Conservation (phyloP, 2,797 vertebrate species). For the Rousettus madagascariensis region DNA sequence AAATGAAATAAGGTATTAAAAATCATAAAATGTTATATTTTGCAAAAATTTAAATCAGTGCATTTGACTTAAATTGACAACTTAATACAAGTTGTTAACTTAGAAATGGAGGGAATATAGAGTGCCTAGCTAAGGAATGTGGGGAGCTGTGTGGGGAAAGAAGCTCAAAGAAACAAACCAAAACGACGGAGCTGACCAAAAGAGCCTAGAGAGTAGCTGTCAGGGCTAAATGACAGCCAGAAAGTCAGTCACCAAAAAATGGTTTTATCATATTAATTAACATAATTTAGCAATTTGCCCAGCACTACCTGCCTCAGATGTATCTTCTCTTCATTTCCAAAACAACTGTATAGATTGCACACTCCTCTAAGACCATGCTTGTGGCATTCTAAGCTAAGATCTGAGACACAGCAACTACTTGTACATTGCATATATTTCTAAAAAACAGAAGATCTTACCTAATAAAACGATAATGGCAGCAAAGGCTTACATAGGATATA, state of each 20-base stretch:
- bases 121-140: neutral
- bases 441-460: neutral
- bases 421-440: neutral
- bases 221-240: neutral
- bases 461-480: neutral
- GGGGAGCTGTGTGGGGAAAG: neutral
- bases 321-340: neutral
- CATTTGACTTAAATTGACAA: conserved; percentile 38
- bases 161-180: neutral
- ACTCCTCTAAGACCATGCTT: neutral
- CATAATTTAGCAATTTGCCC: neutral
- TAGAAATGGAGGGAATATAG: neutral
- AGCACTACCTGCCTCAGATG: neutral
- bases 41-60: conserved; percentile 24
- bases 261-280: neutral
- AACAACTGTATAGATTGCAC: neutral
- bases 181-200: neutral
- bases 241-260: neutral
- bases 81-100: neutral
- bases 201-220: neutral
- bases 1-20: conserved; percentile 19
- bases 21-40: neutral
- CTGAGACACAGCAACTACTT: neutral
- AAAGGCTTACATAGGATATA: neutral
- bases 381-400: conserved; percentile 12